A percentile compares a stretch with the other conserved stretches of the same genome.
These are phyloP conservation scores for Parazoanthus swiftii DNA, from an alignment of 92 coral and sea anemone genomes.

Conservation along the genomic window DNA sequence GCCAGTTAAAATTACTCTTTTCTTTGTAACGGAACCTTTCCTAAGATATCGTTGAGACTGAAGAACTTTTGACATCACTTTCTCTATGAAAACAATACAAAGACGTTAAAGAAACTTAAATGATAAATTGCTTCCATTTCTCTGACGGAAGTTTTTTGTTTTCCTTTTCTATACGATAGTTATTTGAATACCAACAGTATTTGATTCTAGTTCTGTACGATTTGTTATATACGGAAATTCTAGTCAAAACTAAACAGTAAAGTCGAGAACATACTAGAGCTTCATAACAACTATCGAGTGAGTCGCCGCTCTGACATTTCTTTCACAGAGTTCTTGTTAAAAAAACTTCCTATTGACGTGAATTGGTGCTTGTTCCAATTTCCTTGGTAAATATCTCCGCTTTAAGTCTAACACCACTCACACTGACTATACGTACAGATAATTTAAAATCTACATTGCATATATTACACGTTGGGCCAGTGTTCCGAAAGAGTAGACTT, in stretches of 20 bases:
- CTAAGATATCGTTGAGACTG: not conserved
- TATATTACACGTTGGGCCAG: no score
- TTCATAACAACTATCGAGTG: no score
- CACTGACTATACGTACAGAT: no score
- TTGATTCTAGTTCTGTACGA: no score
- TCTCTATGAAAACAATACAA: not conserved
- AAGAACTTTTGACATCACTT: not conserved
- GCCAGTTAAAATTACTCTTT: not conserved
- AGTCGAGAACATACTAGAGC: no score
- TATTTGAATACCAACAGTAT: no score
- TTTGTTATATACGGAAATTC: no score
- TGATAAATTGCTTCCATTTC: not conserved
- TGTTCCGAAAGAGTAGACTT: no score
- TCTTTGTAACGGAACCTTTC: not conserved
- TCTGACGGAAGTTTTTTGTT: not conserved
- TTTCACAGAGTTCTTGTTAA: no score
- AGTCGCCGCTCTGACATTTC: no score
- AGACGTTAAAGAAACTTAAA: not conserved
- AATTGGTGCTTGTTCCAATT: not conserved
- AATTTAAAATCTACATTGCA: no score
- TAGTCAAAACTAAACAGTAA: no score
- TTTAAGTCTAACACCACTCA: not conserved
- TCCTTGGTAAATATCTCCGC: not conserved
- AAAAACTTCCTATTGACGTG: not conserved
- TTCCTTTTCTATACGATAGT: not conserved